These are phyloP conservation scores for Peromyscus polionotus DNA, from an alignment of 2,113 vertebrate species.

Conservation along the genomic window DNA sequence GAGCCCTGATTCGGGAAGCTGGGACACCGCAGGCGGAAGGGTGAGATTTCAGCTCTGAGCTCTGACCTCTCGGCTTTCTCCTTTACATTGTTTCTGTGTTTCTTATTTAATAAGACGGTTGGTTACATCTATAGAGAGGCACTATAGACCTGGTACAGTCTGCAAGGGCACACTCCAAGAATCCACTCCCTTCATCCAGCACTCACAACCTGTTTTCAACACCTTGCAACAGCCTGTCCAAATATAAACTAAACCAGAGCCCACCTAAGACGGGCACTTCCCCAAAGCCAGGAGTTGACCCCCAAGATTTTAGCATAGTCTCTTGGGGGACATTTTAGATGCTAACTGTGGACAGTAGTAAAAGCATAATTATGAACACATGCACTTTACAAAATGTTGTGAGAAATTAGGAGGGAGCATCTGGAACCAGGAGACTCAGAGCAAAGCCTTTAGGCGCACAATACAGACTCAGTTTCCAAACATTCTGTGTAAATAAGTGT, in stretches of 20 bases:
- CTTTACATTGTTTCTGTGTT: too few species aligned
- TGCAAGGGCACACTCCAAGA: not conserved
- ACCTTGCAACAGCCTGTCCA: not conserved
- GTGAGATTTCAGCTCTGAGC: too few species aligned
- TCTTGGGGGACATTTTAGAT: not conserved
- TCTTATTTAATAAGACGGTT: too few species aligned
- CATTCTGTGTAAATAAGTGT: not conserved
- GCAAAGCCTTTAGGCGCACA: not conserved
- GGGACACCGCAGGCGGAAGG: too few species aligned
- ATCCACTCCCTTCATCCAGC: too few species aligned
- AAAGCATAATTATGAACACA: not conserved
- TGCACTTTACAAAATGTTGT: not conserved
- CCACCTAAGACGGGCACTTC: not conserved
- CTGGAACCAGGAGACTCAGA: fast-evolving
- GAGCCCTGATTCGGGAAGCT: too few species aligned
- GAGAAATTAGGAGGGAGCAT: not conserved
- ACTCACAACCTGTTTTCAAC: not conserved
- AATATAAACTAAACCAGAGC: not conserved
- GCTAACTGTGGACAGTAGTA: not conserved
- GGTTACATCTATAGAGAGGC: not conserved
- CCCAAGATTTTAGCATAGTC: not conserved
- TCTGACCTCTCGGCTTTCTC: too few species aligned
- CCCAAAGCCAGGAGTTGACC: not conserved
- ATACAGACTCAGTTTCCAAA: fast-evolving
- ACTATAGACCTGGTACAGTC: not conserved